A percentile compares a stretch with the other conserved stretches of the same genome.
Conservation (phyloP, 2,113 vertebrate genomes). For the Psittacara wagleri region DNA sequence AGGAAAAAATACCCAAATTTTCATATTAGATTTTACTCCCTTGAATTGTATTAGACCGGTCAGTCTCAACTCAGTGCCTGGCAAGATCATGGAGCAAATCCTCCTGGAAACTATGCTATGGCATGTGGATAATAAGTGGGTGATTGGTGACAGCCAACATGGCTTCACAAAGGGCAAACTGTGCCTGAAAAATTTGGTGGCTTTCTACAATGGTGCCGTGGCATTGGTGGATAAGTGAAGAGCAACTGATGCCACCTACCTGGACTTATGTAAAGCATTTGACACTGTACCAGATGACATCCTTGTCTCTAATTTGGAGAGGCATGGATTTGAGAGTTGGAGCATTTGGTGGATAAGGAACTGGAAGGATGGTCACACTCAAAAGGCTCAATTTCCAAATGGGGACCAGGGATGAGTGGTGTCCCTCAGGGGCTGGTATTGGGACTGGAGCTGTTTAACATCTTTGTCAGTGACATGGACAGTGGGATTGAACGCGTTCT, state of each 20-base stretch:
- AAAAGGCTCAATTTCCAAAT: not conserved
- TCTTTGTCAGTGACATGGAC: not conserved
- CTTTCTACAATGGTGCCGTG: not conserved
- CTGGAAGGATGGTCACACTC: not conserved
- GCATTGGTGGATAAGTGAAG: not conserved
- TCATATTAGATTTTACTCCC: not conserved
- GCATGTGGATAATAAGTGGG: not conserved
- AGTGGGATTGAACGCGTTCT: not conserved
- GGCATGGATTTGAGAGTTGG: not conserved
- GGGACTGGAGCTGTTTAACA: not conserved
- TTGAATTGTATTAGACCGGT: fast-evolving
- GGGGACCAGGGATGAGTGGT: not conserved
- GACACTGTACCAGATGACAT: not conserved
- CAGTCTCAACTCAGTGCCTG: not conserved
- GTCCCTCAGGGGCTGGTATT: not conserved
- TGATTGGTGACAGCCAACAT: not conserved
- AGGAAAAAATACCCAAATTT: not conserved
- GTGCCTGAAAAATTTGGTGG: not conserved
- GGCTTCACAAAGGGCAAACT: not conserved
- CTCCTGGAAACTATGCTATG: not conserved
- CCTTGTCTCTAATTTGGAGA: not conserved
- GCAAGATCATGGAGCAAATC: not conserved
- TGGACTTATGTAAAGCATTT: not conserved
- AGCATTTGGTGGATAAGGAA: not conserved
- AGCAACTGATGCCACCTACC: not conserved